These are phyloP conservation scores for Tauraco hartlaubi DNA, from an alignment of 2,797 vertebrate species.

Conservation along the genomic window DNA sequence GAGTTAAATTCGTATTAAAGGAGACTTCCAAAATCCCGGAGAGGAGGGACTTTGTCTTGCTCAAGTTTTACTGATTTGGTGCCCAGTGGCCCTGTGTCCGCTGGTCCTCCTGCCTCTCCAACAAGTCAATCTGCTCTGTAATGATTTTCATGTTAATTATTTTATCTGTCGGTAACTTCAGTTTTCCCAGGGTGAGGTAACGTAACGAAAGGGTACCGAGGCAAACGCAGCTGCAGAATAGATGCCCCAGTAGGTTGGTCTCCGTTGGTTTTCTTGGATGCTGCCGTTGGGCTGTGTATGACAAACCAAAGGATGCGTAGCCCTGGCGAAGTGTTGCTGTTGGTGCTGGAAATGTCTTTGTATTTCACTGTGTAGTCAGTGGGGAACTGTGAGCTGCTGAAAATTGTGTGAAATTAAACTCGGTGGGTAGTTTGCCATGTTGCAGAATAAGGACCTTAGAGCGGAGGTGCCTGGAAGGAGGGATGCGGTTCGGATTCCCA, in stretches of 20 bases:
- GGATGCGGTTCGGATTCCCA: background rate
- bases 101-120: background rate
- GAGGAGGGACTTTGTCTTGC: background rate
- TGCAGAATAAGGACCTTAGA: background rate
- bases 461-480: background rate
- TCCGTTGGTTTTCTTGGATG: background rate
- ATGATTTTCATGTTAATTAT: background rate
- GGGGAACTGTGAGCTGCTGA: background rate
- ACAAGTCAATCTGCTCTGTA: background rate
- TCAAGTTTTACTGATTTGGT: background rate
- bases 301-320: background rate
- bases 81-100: background rate
- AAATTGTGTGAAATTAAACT: background rate
- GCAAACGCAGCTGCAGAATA: fast-evolving
- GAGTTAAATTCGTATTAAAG: background rate
- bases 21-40: background rate
- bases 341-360: background rate
- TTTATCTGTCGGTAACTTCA: fast-evolving
- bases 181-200: background rate
- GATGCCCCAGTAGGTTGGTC: background rate
- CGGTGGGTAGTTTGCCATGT: fast-evolving
- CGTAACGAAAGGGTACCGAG: fast-evolving
- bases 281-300: background rate
- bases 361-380: background rate
- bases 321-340: fast-evolving